Percentiles rank a stretch among this genome's conserved stretches.
phyloP scores from a whole-genome alignment of 2,113 vertebrate genomes.

The Pedetes capensis region DNA sequence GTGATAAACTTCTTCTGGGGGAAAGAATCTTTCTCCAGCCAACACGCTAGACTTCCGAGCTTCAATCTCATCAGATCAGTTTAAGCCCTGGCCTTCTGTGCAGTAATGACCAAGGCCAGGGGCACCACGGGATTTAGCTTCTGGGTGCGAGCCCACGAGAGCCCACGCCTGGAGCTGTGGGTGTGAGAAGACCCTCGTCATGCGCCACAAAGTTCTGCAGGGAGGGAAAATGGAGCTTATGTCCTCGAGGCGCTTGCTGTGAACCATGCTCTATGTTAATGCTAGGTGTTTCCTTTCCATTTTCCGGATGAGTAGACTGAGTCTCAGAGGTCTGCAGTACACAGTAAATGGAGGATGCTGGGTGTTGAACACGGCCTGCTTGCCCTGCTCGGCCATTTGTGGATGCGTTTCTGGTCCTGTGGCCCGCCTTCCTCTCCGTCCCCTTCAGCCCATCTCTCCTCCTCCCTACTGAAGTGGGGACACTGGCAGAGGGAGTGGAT shows the following conservation, averaged over 20 bases:
- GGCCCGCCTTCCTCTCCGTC: background rate
- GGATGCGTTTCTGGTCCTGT: too few species aligned
- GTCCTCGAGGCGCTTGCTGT: background rate
- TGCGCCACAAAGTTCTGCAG: background rate
- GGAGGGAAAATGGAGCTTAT: background rate
- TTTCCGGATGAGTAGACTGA: background rate
- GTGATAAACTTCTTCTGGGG: background rate
- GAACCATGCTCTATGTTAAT: background rate
- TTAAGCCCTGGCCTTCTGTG: background rate
- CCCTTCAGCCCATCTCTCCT: background rate
- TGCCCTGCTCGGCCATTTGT: background rate
- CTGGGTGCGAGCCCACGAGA: background rate
- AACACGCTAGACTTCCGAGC: background rate
- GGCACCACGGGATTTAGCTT: background rate
- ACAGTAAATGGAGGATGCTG: background rate
- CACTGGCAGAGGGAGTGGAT: background rate
- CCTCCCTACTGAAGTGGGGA: background rate
- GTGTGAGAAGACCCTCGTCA: background rate
- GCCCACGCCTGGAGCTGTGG: rapidly evolving
- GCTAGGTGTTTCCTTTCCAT: background rate
- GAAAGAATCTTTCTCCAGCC: background rate
- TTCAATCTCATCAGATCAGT: background rate
- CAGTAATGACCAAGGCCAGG: background rate
- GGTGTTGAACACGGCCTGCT: background rate
- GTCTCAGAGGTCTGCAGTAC: background rate